Base-by-base conservation (phyloP, 2,888 invertebrate genomes). In the Meliscaeva auricollis region DNA sequence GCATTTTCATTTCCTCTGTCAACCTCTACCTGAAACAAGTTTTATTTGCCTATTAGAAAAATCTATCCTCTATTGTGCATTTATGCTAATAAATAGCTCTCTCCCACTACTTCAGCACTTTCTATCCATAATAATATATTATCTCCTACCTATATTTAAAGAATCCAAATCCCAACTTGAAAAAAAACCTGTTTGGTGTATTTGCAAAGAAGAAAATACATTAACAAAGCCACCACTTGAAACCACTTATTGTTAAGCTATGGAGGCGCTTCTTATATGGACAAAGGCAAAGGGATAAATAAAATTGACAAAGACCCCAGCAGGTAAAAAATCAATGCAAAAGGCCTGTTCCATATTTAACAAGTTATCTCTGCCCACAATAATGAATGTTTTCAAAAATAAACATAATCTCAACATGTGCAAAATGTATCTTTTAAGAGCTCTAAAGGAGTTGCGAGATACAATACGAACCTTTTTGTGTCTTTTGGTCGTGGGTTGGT, bases 401-500 rank as follows among this genome's bases (percentile, higher is more conserved):
- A 60, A 72, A 68, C 66, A 77, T 70, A 66, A 70, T 74, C 20
- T 60, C 66, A 70, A 60, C 46, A 77, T 62, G 73, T 82, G 68
- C 68, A 73, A 50, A 44, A 44, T 38, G 13, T 6, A 58, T 58
- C 32, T 56, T 17, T 11, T 11, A 30, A 6, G 7, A 9, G 6
- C 7, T 35, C 38, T 38, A 38, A 38, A 38, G 38, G 6, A 62
- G 9, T 62, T 44, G 20, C 44, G 11, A 44, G 22, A 54, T 54
- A 8, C 15, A 4, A 73, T 20, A 73, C 81, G 54, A 68, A 81
- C 85, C 85, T 85, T 80, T 85, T 77, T 85, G 85, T 81, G 81
- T 85, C 81, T 85, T 62, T 85, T 50, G 76, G 81, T 85, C 68
- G 85, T 85, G 73, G 77, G 81, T 85, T 85, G 85, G 75, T 76